Base-by-base conservation (phyloP, 2,113 vertebrate species). In the Dipodomys ordii region DNA sequence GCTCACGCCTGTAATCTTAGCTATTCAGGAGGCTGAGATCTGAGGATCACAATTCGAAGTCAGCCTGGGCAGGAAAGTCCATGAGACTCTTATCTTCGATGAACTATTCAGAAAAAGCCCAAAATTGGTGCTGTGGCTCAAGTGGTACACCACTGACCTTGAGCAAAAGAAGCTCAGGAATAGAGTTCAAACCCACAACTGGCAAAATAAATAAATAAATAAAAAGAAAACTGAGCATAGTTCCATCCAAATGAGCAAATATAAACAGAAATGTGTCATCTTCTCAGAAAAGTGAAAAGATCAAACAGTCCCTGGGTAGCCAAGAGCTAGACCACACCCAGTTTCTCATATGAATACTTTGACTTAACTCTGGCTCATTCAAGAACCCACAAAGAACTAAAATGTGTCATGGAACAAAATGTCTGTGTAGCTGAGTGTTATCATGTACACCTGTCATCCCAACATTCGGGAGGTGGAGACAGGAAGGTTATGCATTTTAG, bases 261-360 rank as follows among this genome's bases (percentile, higher is more conserved):
- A 3, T 28, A 77, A 87, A 94, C 44, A 53, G 27, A 83, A 71
- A 64, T 10, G 3, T 39, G 4, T 28, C 72, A 7, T 82, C 91
- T 88, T 92, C n/a, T 67, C 27, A 72, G 77, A 87, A 76, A 80
- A 93, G 79, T 64, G 87, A 88, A 68, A 92, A 91, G 49, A 67
- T 71, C 53, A 84, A 69, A 60, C 60, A 39, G 32, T 69, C 25
- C 19, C 65, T 9, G 7, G 60, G 65, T 12, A 53, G 49, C 28
- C 46, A 15, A 4, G 32, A 46, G n/a, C 25, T n/a, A 74, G 15
- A 23, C 87, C 68, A 32, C 28, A 27, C 9, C 46, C n/a, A n/a
- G 16, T 44, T 71, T 11, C 9, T 78, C 67, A 67, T 0, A 57
- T 62, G 27, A 2, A 27, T 0, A 0, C 77, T 78, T 60, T 1